phyloP scores from a whole-genome alignment of 2,888 invertebrate genomes.

The Diabrotica balteata region DNA sequence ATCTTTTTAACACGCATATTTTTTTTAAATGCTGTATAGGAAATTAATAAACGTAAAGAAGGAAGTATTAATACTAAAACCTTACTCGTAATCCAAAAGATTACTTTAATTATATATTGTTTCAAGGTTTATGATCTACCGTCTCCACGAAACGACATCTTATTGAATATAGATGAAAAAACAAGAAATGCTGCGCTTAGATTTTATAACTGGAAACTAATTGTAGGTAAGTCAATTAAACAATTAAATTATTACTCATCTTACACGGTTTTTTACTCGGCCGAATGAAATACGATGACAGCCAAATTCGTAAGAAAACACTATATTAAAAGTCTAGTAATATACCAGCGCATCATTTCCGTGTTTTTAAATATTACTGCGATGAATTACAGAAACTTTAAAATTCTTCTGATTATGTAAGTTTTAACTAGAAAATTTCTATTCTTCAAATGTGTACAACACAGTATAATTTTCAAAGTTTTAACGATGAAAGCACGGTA shows the following conservation, averaged over 20 bases:
- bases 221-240: slow-evolving; percentile 58
- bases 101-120: slow-evolving; percentile 12
- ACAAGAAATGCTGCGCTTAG: slow-evolving; percentile 60
- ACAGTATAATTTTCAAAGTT: no score
- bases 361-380: no score
- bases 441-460: no score
- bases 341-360: no score
- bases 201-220: slow-evolving; percentile 63
- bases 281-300: not conserved
- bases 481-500: no score
- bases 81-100: slow-evolving; percentile 12
- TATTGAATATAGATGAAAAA: slow-evolving; percentile 75
- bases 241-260: not conserved
- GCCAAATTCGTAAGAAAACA: no score
- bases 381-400: no score
- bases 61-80: not conserved
- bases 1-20: no score
- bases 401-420: no score
- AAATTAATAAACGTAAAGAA: not conserved
- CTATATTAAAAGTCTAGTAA: no score
- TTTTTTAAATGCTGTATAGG: not conserved
- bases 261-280: not conserved
- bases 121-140: slow-evolving; percentile 59
- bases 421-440: no score
- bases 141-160: slow-evolving; percentile 68